Conservation (phyloP, 2,888 invertebrate genomes). For the Pheosia gnoma region DNA sequence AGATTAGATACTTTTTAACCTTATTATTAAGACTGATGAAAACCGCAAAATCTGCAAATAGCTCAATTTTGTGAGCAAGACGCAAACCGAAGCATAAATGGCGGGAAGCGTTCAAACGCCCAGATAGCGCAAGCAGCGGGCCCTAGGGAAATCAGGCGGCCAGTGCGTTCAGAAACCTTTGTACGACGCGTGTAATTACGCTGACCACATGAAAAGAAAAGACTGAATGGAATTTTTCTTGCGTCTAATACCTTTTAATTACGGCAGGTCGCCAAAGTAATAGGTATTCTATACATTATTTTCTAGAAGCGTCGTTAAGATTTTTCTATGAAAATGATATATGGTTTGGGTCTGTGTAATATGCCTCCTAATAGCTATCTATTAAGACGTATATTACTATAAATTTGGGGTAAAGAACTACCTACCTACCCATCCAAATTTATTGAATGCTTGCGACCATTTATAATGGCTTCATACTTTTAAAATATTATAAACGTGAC, state of each 20-base stretch:
- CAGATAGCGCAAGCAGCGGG: conserved; percentile 4
- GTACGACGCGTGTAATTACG: conserved; percentile 34
- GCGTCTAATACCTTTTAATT: conserved; percentile 32
- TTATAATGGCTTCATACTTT: too few relatives aligned
- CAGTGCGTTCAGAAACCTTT: conserved; percentile 33
- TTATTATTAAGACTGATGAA: too few relatives aligned
- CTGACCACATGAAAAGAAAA: conserved; percentile 32
- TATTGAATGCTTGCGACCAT: too few relatives aligned
- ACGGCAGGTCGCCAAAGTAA: conserved; percentile 13
- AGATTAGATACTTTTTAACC: too few relatives aligned
- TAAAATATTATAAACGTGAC: too few relatives aligned
- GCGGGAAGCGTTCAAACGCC: neutral
- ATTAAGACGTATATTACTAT: too few relatives aligned
- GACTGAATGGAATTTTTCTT: conserved; percentile 33
- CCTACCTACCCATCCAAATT: too few relatives aligned
- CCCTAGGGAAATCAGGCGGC: conserved; percentile 41
- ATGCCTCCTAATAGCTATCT: too few relatives aligned
- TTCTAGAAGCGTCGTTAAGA: neutral
- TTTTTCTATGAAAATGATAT: neutral
- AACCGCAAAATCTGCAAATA: neutral
- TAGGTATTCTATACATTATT: conserved; percentile 2
- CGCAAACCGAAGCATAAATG: neutral
- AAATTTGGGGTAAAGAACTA: too few relatives aligned
- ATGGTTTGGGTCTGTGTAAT: too few relatives aligned
- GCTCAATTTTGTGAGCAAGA: neutral